phyloP scores from a whole-genome alignment of 2,797 vertebrate genomes.

The Poeciliopsis presidionis region DNA sequence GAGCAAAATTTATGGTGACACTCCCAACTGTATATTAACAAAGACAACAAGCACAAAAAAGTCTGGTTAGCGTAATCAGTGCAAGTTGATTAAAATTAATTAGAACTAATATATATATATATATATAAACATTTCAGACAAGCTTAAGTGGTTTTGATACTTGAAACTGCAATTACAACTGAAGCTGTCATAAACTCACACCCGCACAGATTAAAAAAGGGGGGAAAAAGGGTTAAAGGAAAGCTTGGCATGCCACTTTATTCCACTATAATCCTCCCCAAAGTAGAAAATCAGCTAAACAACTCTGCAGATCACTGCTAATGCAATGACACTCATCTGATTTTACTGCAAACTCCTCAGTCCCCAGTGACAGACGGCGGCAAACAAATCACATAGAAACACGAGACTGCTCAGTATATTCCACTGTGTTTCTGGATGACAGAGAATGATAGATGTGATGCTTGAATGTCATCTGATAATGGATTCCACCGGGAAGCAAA shows the following conservation, averaged over 20 bases:
- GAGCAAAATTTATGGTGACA: too few species aligned
- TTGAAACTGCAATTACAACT: background rate
- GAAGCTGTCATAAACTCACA: background rate
- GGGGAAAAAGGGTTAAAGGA: background rate
- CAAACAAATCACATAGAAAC: conserved; percentile 12
- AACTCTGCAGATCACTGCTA: conserved; percentile 8
- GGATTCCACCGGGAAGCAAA: conserved; percentile 13
- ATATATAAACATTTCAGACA: background rate
- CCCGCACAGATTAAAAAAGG: background rate
- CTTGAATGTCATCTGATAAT: conserved; percentile 37
- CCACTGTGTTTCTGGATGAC: conserved; percentile 14
- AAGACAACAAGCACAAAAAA: background rate
- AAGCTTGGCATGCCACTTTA: background rate
- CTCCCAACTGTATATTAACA: background rate
- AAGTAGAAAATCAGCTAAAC: background rate
- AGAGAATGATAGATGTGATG: conserved; percentile 19
- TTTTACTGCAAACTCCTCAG: conserved; percentile 7
- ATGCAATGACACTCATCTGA: conserved; percentile 4
- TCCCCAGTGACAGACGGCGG: background rate
- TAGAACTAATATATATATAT: too few species aligned
- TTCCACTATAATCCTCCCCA: background rate
- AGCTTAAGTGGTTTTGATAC: background rate
- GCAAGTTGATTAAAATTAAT: background rate
- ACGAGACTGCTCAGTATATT: conserved; percentile 4
- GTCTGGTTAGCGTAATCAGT: background rate